Evolutionary conservation across 2,888 invertebrate species (phyloP), one percentile per base, ranked within the genome.

Genomic region (Schrankia costaestrigalis): DNA sequence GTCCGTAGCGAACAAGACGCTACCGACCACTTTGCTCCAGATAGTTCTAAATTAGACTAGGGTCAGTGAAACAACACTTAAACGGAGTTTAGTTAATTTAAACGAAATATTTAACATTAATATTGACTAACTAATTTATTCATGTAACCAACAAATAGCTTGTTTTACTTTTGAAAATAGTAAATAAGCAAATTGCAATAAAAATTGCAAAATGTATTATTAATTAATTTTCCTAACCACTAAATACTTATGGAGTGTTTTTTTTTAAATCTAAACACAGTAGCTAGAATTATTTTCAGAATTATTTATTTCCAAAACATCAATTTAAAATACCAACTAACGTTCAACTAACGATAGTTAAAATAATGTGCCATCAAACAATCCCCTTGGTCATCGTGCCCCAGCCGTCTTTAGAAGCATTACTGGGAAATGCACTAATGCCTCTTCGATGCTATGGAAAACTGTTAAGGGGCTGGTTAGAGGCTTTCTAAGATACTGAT

Each of bases 401-500:
- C 66, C 77, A 70, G 75, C 73, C 79, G 78, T 82, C 83, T 84
- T 85, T 83, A 77, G 79, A 70, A 71, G 85, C 81, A 86, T 86
- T 87, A 86, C 79, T 65, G 78, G 56, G 77, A 84, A 86, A 85
- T 86, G 84, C 85, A 82, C 84, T 87, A 87, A 87, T 83, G 84
- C 86, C 69, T 68, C 73, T 74, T 51, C 81, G 67, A 81, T 81
- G 79, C 81, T 62, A 67, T 71, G 83, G 80, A 86, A 87, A 87
- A 86, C 84, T 85, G 86, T 85, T 86, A 86, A 86, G 87, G 86
- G 86, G 85, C 72, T 81, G 83, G 83, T 83, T 83, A 78, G 83
- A 57, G 80, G 85, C 85, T 84, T 85, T 81, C 86, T 82, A 79
- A 85, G 85, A 83, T 75, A 71, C 77, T 86, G 85, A 87, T 86